Percentiles rank a stretch among this genome's conserved stretches.
phyloP scores from a whole-genome alignment of 2,888 invertebrate species.

The Formica aserva region DNA sequence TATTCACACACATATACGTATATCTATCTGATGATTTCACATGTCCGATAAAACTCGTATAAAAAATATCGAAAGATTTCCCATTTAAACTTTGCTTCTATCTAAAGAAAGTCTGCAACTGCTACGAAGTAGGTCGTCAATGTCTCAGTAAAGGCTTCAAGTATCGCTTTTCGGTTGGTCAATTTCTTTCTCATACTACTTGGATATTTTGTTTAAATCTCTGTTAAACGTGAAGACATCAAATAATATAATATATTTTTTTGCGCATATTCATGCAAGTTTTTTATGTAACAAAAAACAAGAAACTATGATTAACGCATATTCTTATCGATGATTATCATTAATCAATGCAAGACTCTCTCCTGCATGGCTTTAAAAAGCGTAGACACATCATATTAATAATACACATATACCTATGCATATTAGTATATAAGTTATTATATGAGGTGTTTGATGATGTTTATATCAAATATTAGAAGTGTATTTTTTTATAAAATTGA shows the following conservation, averaged over 20 bases:
- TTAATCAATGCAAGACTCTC: not conserved
- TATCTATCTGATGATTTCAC: not conserved
- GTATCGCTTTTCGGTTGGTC: not conserved
- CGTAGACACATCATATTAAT: too few relatives aligned
- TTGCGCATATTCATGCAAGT: not conserved
- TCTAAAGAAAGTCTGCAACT: not conserved
- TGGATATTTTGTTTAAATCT: not conserved
- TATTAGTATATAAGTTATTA: too few relatives aligned
- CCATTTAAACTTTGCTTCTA: slow-evolving; percentile 17
- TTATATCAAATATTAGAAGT: too few relatives aligned
- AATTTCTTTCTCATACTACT: not conserved
- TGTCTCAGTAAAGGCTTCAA: not conserved
- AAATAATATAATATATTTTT: not conserved
- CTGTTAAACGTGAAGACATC: not conserved
- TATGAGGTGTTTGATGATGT: too few relatives aligned
- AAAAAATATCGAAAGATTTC: slow-evolving; percentile 17
- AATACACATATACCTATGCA: too few relatives aligned
- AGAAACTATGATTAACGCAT: not conserved
- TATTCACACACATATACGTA: not conserved
- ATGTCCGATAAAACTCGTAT: not conserved
- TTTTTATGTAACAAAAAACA: too few relatives aligned
- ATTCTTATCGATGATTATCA: not conserved
- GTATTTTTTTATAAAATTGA: too few relatives aligned
- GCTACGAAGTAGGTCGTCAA: slow-evolving; percentile 1
- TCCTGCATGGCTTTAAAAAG: too few relatives aligned